Conservation (phyloP, 2,113 vertebrate genomes). For the Aegithalos caudatus region DNA sequence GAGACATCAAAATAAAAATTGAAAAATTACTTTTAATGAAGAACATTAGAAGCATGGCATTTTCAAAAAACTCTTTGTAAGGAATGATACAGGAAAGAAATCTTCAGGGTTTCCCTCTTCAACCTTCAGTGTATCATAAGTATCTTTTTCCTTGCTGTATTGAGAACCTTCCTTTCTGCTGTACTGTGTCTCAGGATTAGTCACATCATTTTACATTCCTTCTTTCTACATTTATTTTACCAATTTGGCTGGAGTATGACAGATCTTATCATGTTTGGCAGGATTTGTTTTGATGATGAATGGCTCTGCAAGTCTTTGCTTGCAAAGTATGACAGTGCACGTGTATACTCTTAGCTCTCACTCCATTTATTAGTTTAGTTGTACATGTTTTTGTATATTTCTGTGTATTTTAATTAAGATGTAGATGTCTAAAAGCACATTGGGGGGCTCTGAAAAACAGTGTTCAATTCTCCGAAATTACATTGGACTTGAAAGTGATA, state of each 20-base stretch:
- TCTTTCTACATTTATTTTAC: conserved; percentile 34
- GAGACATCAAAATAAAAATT: not conserved
- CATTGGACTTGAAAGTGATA: not conserved
- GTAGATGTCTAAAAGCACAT: not conserved
- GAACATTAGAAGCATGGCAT: not conserved
- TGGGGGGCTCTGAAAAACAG: not conserved
- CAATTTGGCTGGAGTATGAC: conserved; percentile 56
- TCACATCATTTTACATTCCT: conserved; percentile 36
- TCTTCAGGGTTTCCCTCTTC: not conserved
- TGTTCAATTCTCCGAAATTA: not conserved
- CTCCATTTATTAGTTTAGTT: conserved; percentile 32
- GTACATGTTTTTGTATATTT: not conserved
- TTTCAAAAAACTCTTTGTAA: not conserved
- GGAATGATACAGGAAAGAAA: not conserved
- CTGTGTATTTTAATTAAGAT: not conserved
- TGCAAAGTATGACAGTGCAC: conserved; percentile 53
- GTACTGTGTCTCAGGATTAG: conserved; percentile 33
- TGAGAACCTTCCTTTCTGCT: not conserved
- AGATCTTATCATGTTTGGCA: conserved; percentile 46
- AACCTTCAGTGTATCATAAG: not conserved
- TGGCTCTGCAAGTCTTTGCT: conserved; percentile 51
- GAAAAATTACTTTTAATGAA: not conserved
- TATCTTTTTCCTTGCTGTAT: not conserved
- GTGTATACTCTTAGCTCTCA: conserved; percentile 45
- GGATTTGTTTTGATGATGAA: conserved; percentile 60